A percentile compares a stretch with the other conserved stretches of the same genome.
These are phyloP conservation scores for Hydractinia echinata DNA, from an alignment of 30 jellyfish, hydroid and myxozoan species.

Conservation along the genomic window DNA sequence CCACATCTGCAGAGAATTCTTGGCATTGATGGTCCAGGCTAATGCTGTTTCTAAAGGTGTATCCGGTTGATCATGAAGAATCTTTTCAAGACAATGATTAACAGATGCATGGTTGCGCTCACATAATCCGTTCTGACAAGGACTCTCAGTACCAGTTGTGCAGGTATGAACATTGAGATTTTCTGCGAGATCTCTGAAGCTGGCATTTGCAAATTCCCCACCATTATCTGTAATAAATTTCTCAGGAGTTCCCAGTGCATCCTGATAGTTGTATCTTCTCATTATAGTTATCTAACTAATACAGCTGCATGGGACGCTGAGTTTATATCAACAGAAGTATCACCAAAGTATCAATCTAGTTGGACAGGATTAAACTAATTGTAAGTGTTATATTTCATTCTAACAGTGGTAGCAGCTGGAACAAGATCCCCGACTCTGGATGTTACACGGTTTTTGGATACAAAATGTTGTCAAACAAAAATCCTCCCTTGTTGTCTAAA, in stretches of 20 bases:
- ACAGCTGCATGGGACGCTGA: no score
- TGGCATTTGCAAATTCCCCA: constrained; percentile 38
- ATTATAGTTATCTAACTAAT: no score
- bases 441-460: no score
- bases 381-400: no score
- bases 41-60: neutral
- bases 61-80: neutral
- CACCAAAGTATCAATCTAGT: no score
- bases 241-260: constrained; percentile 27
- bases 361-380: no score
- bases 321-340: no score
- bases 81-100: neutral
- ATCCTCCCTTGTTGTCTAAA: no score
- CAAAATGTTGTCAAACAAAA: no score
- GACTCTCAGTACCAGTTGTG: constrained; percentile 41
- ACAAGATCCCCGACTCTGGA: no score
- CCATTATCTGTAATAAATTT: constrained; percentile 38
- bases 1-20: constrained; percentile 36
- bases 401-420: no score
- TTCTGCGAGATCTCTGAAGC: constrained; percentile 27
- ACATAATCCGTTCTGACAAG: constrained; percentile 14
- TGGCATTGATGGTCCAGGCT: constrained; percentile 53
- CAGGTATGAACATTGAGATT: neutral
- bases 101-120: constrained; percentile 28
- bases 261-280: no score